These are phyloP conservation scores for Rhyacophila evoluta DNA, from an alignment of 2,888 invertebrate species.

Conservation along the genomic window DNA sequence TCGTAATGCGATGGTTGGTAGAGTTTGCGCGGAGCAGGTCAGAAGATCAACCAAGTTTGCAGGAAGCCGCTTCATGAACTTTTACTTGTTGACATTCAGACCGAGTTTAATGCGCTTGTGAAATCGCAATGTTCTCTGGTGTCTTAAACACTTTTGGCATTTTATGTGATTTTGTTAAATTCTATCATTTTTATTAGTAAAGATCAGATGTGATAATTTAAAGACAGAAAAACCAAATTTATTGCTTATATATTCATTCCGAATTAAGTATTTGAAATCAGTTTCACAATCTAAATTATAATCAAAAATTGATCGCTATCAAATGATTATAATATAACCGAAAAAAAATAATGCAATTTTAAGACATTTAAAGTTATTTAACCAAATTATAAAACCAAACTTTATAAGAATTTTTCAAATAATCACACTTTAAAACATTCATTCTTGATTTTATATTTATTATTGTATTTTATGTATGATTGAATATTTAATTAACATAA, in stretches of 20 bases:
- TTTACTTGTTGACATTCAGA: slow-evolving; percentile 27
- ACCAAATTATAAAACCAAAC: too few relatives aligned
- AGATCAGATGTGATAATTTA: not conserved
- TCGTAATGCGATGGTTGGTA: not conserved
- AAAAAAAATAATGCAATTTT: too few relatives aligned
- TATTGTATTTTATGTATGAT: too few relatives aligned
- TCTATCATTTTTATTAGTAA: not conserved
- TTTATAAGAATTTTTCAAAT: too few relatives aligned
- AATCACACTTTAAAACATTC: too few relatives aligned
- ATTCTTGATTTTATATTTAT: too few relatives aligned
- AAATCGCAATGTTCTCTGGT: not conserved
- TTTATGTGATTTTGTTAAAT: not conserved
- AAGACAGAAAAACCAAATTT: not conserved
- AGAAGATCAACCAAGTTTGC: not conserved
- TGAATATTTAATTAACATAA: too few relatives aligned
- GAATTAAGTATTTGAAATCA: not conserved
- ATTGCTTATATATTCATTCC: not conserved
- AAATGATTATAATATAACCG: too few relatives aligned
- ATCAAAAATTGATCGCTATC: too few relatives aligned
- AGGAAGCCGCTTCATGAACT: slow-evolving; percentile 6
- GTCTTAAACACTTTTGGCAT: not conserved
- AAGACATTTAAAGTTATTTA: too few relatives aligned
- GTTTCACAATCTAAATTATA: not conserved
- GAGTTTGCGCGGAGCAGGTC: not conserved
- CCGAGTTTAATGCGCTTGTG: not conserved